Evolutionary conservation across 2,113 vertebrate species (phyloP).

Genomic region (Lagopus muta): DNA sequence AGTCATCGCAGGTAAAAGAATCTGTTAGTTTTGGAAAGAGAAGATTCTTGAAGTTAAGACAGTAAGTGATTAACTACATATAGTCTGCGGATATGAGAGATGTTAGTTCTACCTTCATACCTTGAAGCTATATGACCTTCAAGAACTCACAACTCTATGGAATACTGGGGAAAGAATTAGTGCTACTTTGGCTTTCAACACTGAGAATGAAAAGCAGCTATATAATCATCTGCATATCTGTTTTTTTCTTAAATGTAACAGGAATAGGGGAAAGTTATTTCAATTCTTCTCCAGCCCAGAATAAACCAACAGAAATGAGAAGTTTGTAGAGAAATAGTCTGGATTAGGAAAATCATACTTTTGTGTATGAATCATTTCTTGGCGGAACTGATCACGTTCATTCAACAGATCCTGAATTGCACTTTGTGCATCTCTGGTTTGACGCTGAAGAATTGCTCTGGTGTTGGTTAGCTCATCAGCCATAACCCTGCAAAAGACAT

Average conservation of each 20-base stretch:
- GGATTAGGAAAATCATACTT: conserved; percentile 78
- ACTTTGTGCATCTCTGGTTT: conserved; percentile 91
- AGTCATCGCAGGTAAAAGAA: neutral
- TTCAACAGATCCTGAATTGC: conserved; percentile 92
- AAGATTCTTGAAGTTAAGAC: neutral
- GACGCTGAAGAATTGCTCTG: conserved; percentile 88
- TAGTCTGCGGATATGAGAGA: neutral
- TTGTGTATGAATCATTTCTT: conserved; percentile 89
- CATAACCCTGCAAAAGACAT: conserved; percentile 88
- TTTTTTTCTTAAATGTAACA: neutral
- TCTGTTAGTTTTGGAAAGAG: neutral
- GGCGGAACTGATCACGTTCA: conserved; percentile 90
- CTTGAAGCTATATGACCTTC: neutral
- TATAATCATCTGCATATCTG: neutral
- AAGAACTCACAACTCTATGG: neutral
- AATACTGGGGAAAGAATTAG: neutral
- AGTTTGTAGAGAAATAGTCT: neutral
- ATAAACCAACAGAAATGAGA: neutral
- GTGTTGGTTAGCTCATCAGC: conserved; percentile 93
- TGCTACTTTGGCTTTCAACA: neutral
- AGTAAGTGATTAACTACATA: neutral
- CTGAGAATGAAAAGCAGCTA: neutral
- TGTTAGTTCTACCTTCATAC: neutral
- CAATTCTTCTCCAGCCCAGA: neutral
- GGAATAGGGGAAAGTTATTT: neutral